Percentiles rank a stretch among this genome's conserved stretches.
Conservation (phyloP, 2,797 vertebrate genomes). For the Atherinosoma microstoma region DNA sequence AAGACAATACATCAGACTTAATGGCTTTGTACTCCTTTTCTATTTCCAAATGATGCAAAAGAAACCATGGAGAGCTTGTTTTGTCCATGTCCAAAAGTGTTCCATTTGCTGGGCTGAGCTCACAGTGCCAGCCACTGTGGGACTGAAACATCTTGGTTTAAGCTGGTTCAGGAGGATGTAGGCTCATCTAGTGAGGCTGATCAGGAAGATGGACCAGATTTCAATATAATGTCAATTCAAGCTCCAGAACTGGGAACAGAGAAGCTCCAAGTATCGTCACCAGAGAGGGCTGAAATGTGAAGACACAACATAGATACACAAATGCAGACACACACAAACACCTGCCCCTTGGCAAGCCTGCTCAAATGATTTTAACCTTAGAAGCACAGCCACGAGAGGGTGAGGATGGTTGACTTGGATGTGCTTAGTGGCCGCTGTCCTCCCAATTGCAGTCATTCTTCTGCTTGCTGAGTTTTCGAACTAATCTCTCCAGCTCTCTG, state of each 20-base stretch:
- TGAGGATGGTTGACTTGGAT: conserved; percentile 12
- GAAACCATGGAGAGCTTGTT: conserved; percentile 25
- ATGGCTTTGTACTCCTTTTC: conserved; percentile 64
- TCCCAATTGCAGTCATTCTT: conserved; percentile 92
- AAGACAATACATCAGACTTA: conserved; percentile 37
- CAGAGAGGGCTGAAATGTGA: conserved; percentile 52
- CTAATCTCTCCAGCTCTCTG: conserved; percentile 94
- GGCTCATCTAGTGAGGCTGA: conserved; percentile 36
- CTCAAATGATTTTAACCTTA: conserved; percentile 34
- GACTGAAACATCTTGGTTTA: conserved; percentile 35
- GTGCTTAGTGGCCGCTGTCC: conserved; percentile 85
- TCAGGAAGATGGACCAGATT: conserved; percentile 47
- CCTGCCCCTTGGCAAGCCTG: conserved; percentile 12
- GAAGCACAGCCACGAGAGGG: conserved; percentile 1
- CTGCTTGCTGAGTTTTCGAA: conserved; percentile 93
- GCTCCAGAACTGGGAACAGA: conserved; percentile 37
- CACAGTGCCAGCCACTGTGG: conserved; percentile 57
- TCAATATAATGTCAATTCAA: conserved; percentile 17
- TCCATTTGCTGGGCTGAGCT: conserved; percentile 44
- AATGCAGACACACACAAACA: conserved; percentile 28
- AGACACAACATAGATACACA: conserved; percentile 44
- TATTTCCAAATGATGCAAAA: conserved; percentile 35
- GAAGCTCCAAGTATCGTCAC: conserved; percentile 17
- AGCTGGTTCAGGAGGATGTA: conserved; percentile 46
- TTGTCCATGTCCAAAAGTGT: conserved; percentile 30